phyloP scores from a whole-genome alignment of 2,888 invertebrate genomes.

The Drosophila dives region DNA sequence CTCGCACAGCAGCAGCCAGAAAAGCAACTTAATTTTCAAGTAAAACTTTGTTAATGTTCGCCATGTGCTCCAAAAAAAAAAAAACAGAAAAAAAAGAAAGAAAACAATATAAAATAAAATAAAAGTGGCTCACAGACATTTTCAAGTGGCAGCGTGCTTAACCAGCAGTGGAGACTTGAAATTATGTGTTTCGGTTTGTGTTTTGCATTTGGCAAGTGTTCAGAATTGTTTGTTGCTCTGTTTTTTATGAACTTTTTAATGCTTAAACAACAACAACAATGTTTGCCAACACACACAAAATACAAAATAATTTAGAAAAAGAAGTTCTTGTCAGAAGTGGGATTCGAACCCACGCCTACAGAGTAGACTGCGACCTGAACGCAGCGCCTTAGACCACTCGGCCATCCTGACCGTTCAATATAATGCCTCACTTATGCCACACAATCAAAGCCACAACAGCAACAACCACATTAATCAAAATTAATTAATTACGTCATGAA shows the following conservation, averaged over 20 bases:
- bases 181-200: slow-evolving; percentile 4
- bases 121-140: slow-evolving; percentile 52
- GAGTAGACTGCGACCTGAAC: slow-evolving; percentile 68
- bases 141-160: slow-evolving; percentile 49
- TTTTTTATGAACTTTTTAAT: slow-evolving; percentile 13
- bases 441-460: slow-evolving; percentile 11
- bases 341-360: slow-evolving; percentile 68
- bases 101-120: not conserved
- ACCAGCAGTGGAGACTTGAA: slow-evolving; percentile 12
- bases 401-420: slow-evolving; percentile 49
- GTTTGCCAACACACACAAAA: slow-evolving; percentile 5
- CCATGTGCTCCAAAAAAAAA: slow-evolving; percentile 49
- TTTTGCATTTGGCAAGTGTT: slow-evolving; percentile 11
- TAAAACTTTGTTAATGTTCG: slow-evolving; percentile 72
- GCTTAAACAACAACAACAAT: slow-evolving; percentile 3
- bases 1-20: slow-evolving; percentile 59
- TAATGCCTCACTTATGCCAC: not conserved
- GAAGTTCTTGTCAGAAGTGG: slow-evolving; percentile 54
- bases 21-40: slow-evolving; percentile 73
- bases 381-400: slow-evolving; percentile 67
- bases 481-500: not conserved
- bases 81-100: not conserved
- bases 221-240: slow-evolving; percentile 5
- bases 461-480: slow-evolving; percentile 1
- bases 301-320: not conserved